Evolutionary conservation across 2,797 vertebrate genomes (phyloP).

Genomic region (Aythya fuligula): DNA sequence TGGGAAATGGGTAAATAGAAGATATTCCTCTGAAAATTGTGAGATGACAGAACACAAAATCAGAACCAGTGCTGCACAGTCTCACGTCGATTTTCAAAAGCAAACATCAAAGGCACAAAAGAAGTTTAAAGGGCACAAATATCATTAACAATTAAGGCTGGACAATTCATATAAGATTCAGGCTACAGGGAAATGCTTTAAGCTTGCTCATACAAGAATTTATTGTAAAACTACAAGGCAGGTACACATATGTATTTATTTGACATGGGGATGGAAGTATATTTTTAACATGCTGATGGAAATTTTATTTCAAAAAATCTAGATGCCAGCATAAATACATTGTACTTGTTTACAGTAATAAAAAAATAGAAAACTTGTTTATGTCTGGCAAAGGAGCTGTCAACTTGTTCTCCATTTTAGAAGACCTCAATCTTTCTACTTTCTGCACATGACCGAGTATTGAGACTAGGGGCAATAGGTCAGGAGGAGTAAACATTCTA

Average conservation of each 20-base stretch:
- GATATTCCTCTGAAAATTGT: background rate
- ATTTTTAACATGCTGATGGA: background rate
- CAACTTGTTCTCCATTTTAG: conserved; percentile 24
- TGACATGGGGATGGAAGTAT: background rate
- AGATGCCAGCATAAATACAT: background rate
- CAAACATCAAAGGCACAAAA: background rate
- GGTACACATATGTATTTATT: background rate
- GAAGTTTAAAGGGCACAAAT: background rate
- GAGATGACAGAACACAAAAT: background rate
- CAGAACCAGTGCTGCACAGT: background rate
- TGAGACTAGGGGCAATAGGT: background rate
- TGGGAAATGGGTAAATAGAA: background rate
- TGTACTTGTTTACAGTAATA: background rate
- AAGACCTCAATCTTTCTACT: conserved; percentile 8
- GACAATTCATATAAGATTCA: background rate
- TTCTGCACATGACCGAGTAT: background rate
- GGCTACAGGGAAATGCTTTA: background rate
- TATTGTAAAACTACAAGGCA: background rate
- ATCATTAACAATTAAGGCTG: background rate
- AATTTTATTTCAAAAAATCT: background rate
- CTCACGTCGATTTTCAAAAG: background rate
- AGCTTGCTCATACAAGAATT: background rate
- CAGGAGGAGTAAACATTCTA: background rate
- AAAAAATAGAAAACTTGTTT: conserved; percentile 31
- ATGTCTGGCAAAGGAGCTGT: conserved; percentile 34